Percentiles rank a stretch among this genome's conserved stretches.
Evolutionary conservation across 2,888 invertebrate genomes (phyloP).

Genomic region (Agonopterix alstromeriana): DNA sequence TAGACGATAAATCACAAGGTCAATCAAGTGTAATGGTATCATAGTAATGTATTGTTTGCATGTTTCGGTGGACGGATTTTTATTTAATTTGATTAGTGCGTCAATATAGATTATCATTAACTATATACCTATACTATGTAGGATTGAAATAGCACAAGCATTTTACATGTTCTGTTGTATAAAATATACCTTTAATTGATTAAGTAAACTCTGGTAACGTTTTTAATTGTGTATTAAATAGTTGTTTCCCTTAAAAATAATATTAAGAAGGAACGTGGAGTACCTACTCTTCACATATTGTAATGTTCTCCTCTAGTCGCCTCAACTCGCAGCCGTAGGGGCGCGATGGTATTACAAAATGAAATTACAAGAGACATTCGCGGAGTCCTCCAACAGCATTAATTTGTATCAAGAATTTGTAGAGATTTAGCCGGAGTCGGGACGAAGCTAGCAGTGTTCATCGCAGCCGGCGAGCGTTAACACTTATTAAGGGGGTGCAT

Average conservation of each 20-base stretch:
- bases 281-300: not conserved
- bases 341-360: conserved; percentile 51
- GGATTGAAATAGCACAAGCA: too few species aligned
- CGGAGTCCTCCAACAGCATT: conserved; percentile 60
- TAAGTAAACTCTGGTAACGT: too few species aligned
- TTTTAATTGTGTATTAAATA: too few species aligned
- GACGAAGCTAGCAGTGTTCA: conserved; percentile 50
- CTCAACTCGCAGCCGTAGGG: conserved; percentile 21
- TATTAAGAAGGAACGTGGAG: not conserved
- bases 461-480: conserved; percentile 74
- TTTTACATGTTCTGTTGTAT: too few species aligned
- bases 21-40: too few species aligned
- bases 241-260: not conserved
- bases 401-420: conserved; percentile 77
- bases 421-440: conserved; percentile 72
- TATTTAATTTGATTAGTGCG: too few species aligned
- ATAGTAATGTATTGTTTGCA: not conserved
- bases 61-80: too few species aligned
- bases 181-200: too few species aligned
- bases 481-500: conserved; percentile 77
- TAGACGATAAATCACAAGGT: too few species aligned
- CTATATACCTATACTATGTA: too few species aligned
- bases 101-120: too few species aligned
- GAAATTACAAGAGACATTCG: conserved; percentile 65
- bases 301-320: conserved; percentile 8